Base-by-base conservation (phyloP, 2,888 invertebrate species). In the Polylopha cassiicola region DNA sequence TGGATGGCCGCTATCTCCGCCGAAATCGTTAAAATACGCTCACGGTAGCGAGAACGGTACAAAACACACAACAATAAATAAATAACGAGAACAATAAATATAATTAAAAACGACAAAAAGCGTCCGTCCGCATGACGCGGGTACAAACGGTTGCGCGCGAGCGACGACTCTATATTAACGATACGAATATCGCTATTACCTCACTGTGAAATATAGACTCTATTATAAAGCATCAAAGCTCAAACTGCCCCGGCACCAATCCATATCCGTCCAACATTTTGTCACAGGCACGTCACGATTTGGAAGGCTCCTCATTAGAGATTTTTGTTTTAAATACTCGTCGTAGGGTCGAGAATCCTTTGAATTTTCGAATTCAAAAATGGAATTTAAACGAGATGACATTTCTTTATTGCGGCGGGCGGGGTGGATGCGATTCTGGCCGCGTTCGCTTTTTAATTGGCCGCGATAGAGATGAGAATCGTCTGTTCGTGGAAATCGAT, bases 31-130 rank as follows among this genome's bases (percentile, higher is more conserved):
- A 75, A 76, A 77, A 78, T 63, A 71, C 73, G 75, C 73, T 77
- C 74, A 78, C 81, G 69, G 80, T 80, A 82, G 81, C 78, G 64
- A 64, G 71, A 71, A 70, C 61, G 63, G 65, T 57, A 66, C 65
- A 73, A 73, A 73, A 74, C 65, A 68, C 60, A 74, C 76, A 75
- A 76, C 76, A 77, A 79, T 77, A 79, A 82, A 82, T 77, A 81
- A 79, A 78, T 80, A 80, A 78, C 67, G 71, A 77, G 72, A 78
- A 82, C 81, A 79, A 82, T 82, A 81, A 82, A 81, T 82, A 80
- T 82, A 81, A 82, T 81, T 82, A 81, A 81, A 76, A 74, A 73
- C 74, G 73, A 80, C 75, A 80, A 84, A 80, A 79, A 80, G 73
- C 74, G 74, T 73, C 72, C 75, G 75, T 76, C 76, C 72, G 61